Conservation (phyloP, 2,797 vertebrate genomes). For the Onychomys torridus region DNA sequence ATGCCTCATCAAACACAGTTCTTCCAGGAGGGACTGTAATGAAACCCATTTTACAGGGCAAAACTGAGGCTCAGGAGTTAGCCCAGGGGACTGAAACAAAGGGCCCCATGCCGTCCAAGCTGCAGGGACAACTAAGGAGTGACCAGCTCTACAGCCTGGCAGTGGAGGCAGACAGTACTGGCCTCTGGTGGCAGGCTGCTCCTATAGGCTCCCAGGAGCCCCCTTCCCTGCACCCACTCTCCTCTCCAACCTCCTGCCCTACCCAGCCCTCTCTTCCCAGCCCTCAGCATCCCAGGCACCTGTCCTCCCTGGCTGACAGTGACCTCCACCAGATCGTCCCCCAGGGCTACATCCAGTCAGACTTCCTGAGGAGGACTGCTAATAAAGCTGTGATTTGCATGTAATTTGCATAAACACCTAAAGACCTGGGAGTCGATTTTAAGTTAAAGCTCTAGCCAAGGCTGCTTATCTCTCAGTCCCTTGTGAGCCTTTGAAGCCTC, state of each 20-base stretch:
- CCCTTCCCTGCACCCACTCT: not conserved
- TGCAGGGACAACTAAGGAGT: fast-evolving
- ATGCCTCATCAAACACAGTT: fast-evolving
- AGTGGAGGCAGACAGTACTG: not conserved
- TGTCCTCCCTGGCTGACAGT: not conserved
- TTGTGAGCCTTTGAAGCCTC: not conserved
- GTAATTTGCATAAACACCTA: conserved; percentile 63
- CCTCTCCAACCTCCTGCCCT: not conserved
- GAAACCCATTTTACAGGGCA: not conserved
- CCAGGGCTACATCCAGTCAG: conserved; percentile 8
- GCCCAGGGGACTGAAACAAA: not conserved
- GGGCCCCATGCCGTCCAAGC: fast-evolving
- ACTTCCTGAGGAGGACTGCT: not conserved
- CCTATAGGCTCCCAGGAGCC: not conserved
- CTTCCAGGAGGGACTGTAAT: not conserved
- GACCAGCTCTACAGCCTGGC: not conserved
- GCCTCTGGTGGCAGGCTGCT: not conserved
- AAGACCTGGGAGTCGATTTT: not conserved
- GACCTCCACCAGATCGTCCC: conserved; percentile 60
- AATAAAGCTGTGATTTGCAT: conserved; percentile 68
- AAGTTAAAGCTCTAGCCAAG: not conserved
- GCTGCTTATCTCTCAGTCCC: not conserved
- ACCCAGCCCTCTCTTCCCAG: not conserved
- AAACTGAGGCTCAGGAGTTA: not conserved
- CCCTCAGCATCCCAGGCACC: not conserved